A percentile compares a stretch with the other conserved stretches of the same genome.
phyloP scores from a whole-genome alignment of 2,888 invertebrate species.

The Tolmerus cingulatus region DNA sequence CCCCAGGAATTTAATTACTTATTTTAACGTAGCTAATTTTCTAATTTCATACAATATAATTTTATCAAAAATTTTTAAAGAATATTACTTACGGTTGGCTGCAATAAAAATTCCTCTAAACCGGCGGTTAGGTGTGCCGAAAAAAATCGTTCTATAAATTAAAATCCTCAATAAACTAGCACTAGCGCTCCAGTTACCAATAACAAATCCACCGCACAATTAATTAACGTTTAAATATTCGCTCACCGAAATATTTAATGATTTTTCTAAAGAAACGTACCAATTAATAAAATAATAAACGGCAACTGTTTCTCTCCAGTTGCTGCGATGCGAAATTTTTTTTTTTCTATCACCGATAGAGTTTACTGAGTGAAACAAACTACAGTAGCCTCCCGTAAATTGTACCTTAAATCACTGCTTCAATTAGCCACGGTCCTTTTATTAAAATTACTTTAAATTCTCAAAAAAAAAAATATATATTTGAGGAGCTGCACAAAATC shows the following conservation, averaged over 20 bases:
- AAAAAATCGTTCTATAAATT: neutral
- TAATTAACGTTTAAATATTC: neutral
- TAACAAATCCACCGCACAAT: neutral
- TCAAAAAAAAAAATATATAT: neutral
- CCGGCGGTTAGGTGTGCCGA: conserved; percentile 7
- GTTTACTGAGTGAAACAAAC: neutral
- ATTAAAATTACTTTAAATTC: neutral
- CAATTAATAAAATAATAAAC: conserved; percentile 17
- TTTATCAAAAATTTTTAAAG: neutral
- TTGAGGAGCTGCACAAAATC: neutral
- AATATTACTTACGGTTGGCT: neutral
- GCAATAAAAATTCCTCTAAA: neutral
- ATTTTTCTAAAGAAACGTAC: neutral
- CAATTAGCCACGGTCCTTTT: neutral
- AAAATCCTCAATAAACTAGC: neutral
- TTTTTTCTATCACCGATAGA: neutral
- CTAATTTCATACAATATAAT: neutral
- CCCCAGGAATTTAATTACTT: neutral
- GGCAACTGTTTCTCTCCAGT: conserved; percentile 18
- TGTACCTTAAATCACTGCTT: neutral
- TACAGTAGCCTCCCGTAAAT: neutral
- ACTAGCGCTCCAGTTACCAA: neutral
- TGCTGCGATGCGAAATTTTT: neutral
- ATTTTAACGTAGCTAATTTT: neutral
- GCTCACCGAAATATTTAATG: neutral